A percentile compares a stretch with the other conserved stretches of the same genome.
These are phyloP conservation scores for Aleadryas rufinucha DNA, from an alignment of 2,113 vertebrate genomes.

Conservation along the genomic window DNA sequence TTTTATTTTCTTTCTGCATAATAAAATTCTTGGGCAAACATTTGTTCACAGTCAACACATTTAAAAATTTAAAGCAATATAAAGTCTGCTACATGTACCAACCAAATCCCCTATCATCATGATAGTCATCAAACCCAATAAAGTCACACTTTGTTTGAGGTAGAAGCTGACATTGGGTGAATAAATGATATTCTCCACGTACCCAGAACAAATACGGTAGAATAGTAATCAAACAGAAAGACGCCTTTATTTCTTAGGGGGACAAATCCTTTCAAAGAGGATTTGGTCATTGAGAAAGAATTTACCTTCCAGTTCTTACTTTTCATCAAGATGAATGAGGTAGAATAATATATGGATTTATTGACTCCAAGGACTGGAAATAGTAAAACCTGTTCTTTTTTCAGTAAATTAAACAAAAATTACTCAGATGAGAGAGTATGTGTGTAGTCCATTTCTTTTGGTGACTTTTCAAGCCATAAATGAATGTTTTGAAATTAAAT, in stretches of 20 bases:
- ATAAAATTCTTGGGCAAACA: background rate
- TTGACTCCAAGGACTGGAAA: background rate
- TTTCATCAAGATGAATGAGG: conserved; percentile 18
- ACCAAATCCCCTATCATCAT: background rate
- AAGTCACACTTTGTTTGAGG: background rate
- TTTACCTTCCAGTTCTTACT: conserved; percentile 6
- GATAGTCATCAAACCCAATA: background rate
- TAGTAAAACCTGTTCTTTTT: background rate
- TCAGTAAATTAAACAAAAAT: conserved; percentile 31
- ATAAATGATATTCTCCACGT: background rate
- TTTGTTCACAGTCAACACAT: background rate
- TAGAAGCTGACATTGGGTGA: background rate
- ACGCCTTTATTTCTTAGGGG: background rate
- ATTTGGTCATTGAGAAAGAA: background rate
- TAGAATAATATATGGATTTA: conserved; percentile 12
- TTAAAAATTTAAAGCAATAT: background rate
- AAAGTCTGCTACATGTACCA: background rate
- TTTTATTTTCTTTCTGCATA: background rate
- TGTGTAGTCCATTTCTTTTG: background rate
- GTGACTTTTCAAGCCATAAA: background rate
- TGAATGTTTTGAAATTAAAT: background rate
- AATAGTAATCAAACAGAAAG: background rate
- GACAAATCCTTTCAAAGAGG: background rate
- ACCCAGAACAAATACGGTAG: background rate
- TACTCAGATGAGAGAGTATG: background rate